Base-by-base conservation (phyloP, 2,888 invertebrate species). In the Eurois occulta region DNA sequence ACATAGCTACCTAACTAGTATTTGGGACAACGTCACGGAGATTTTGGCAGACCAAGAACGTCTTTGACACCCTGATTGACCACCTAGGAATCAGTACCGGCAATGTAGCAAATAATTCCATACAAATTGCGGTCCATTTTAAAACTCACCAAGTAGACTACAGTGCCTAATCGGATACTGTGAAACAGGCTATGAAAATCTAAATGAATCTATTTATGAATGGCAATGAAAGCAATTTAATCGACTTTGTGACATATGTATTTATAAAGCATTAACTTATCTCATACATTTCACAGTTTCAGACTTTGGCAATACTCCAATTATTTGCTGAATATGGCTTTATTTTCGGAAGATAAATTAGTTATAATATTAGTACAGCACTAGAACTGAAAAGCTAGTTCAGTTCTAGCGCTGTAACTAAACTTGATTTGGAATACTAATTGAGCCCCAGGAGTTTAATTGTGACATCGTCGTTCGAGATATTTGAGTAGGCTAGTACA, bases 1-100 rank as follows among this genome's bases (percentile, higher is more conserved):
- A 91, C 87, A 88, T 87, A 86, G 81, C 88, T 79, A 83, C 84
- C 86, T 69, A 80, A 88, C 87, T 87, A 87, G 87, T 74, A 87
- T 80, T 83, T 82, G 77, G 77, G 75, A 43, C 46, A 72, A 77
- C 69, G 69, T 48, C 77, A 86, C 66, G 78, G 84, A 85, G 85
- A 87, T 85, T 84, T 72, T 48, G 24, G 24, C 28, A 70, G n/a
- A 41, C 18, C 24, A n/a, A 55, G 5, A 55, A 38, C 38, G 65
- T 78, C 13, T 38, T 68, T n/a, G 13, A 21, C n/a, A 41, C 16
- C 0, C 21, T 60, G 32, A 24, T 38, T 58, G 24, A 46, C 24
- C 8, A 41, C 18, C 13, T 35, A 6, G 48, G 35, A 41, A 64
- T 64, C 35, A 35, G 4, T 55, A 64, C 2, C 38, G 16, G 58